A percentile compares a stretch with the other conserved stretches of the same genome.
Conservation (phyloP, 2,797 vertebrate genomes). For the Acanthurus leucopareius region DNA sequence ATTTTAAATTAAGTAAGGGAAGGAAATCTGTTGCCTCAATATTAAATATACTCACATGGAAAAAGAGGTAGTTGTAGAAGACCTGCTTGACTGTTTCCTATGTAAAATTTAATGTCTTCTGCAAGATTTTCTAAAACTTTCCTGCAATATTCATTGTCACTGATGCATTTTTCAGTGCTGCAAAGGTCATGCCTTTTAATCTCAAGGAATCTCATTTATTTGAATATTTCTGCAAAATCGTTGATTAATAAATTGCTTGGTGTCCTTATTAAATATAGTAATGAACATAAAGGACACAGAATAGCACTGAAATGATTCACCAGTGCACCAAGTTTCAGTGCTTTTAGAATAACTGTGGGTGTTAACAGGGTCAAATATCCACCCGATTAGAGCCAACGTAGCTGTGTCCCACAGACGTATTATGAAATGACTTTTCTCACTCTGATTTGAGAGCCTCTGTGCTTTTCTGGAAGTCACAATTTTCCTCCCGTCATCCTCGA, state of each 20-base stretch:
- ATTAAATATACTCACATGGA: neutral
- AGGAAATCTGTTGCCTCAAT: neutral
- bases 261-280: neutral
- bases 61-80: neutral
- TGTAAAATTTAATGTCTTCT: neutral
- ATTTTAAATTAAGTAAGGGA: neutral
- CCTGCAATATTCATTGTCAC: neutral
- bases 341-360: slow-evolving; percentile 10
- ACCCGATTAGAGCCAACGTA: slow-evolving; percentile 12
- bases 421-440: slow-evolving; percentile 49
- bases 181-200: neutral
- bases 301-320: neutral
- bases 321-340: neutral
- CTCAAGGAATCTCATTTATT: neutral
- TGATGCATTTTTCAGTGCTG: neutral
- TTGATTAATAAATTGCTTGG: neutral
- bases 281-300: too few relatives aligned
- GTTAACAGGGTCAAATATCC: slow-evolving; percentile 33
- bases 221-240: neutral
- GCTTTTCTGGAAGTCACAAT: slow-evolving; percentile 51
- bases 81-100: neutral
- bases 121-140: neutral
- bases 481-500: slow-evolving; percentile 47
- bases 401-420: slow-evolving; percentile 9
- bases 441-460: slow-evolving; percentile 38